phyloP scores from a whole-genome alignment of 2,888 invertebrate genomes.

The Spilarctia lutea region DNA sequence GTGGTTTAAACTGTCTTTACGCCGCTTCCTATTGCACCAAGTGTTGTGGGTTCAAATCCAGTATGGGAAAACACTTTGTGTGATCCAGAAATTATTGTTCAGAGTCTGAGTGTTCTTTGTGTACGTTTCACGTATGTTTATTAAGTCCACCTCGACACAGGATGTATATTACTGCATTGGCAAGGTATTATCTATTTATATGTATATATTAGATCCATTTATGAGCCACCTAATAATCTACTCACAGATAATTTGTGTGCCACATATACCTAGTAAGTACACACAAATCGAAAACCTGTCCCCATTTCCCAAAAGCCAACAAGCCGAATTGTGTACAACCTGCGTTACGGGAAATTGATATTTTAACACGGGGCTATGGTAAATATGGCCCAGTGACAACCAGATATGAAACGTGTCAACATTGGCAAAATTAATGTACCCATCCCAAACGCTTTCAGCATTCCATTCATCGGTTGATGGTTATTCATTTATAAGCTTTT shows the following conservation, averaged over 20 bases:
- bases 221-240: too few relatives aligned
- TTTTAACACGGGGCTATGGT: constrained; percentile 21
- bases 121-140: too few relatives aligned
- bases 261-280: not conserved
- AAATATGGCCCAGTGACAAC: constrained; percentile 29
- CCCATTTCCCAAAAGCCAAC: not conserved
- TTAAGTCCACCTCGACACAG: too few relatives aligned
- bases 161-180: too few relatives aligned
- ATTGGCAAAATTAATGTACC: constrained; percentile 24
- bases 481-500: constrained; percentile 1
- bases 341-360: constrained; percentile 37
- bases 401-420: constrained; percentile 20
- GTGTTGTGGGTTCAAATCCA: too few relatives aligned
- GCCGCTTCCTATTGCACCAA: too few relatives aligned
- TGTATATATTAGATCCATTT: too few relatives aligned
- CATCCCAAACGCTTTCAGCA: constrained; percentile 16
- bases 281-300: not conserved
- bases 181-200: too few relatives aligned
- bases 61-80: too few relatives aligned
- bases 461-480: not conserved
- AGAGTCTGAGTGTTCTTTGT: too few relatives aligned
- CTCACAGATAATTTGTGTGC: not conserved
- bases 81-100: too few relatives aligned
- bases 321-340: not conserved
- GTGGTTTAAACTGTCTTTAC: too few relatives aligned